phyloP scores from a whole-genome alignment of 2,797 vertebrate species.

The Smutsia temminckii region DNA sequence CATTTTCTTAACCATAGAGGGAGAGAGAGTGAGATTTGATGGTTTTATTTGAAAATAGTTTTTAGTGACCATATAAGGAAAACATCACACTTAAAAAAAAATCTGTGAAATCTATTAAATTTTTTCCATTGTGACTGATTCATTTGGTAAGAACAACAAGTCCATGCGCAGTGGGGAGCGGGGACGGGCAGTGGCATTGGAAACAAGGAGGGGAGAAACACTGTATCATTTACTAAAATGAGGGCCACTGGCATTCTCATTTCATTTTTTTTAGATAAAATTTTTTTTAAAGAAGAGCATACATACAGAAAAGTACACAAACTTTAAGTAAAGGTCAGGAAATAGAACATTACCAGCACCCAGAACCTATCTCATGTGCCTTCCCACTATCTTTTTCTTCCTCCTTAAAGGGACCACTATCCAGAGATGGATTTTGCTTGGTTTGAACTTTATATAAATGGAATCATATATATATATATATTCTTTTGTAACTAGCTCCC shows the following conservation, averaged over 20 bases:
- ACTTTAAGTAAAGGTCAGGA: not conserved
- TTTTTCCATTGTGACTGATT: not conserved
- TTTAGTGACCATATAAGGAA: constrained; percentile 22
- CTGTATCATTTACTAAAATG: not conserved
- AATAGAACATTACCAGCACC: not conserved
- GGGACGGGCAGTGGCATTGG: not conserved
- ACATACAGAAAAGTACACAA: not conserved
- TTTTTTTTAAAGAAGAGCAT: not conserved
- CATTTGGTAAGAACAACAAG: constrained; percentile 37
- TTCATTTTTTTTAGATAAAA: not conserved
- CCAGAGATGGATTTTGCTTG: not conserved
- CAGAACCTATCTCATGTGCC: not conserved
- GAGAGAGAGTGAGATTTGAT: not conserved
- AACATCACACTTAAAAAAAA: not conserved
- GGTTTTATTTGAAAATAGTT: not conserved
- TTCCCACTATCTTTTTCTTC: not conserved
- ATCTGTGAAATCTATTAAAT: not conserved
- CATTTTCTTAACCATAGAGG: not conserved
- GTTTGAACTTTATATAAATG: not conserved
- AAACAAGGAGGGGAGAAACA: not conserved
- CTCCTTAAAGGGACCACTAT: not conserved
- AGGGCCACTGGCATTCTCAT: not conserved
- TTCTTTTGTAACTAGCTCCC: not conserved
- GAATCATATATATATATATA: not conserved
- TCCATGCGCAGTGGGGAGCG: not conserved